Conservation (phyloP, 2,888 invertebrate genomes). For the Drosophila setosimentum region DNA sequence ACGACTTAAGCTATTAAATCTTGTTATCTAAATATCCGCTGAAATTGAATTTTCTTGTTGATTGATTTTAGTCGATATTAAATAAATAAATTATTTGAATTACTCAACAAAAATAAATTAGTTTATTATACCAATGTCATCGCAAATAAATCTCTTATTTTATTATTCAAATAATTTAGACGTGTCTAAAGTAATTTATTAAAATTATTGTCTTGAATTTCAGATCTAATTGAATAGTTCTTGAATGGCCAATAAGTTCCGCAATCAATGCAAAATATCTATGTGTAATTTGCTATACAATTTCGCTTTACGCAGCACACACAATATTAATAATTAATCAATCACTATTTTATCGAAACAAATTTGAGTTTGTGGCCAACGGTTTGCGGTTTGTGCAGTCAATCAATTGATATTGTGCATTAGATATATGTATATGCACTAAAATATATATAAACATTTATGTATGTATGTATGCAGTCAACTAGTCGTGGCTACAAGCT, state of each 20-base stretch:
- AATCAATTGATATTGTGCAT: conserved; percentile 41
- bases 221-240: not conserved
- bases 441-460: not conserved
- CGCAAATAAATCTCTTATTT: not conserved
- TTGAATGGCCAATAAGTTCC: not conserved
- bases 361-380: conserved; percentile 37
- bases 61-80: not conserved
- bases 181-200: not conserved
- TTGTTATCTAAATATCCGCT: not conserved
- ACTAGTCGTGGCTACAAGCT: too few relatives aligned
- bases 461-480: not conserved
- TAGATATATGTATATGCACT: conserved; percentile 8
- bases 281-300: not conserved
- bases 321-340: conserved; percentile 39
- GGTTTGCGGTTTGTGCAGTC: conserved; percentile 24
- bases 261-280: not conserved
- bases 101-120: not conserved
- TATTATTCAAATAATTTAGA: not conserved
- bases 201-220: not conserved
- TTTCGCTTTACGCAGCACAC: conserved; percentile 10
- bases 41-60: not conserved
- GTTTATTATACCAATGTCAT: not conserved
- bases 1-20: not conserved
- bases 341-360: conserved; percentile 38
- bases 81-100: not conserved